Evolutionary conservation across 2,797 vertebrate species (phyloP).

Genomic region (Sebastes trivittatus): DNA sequence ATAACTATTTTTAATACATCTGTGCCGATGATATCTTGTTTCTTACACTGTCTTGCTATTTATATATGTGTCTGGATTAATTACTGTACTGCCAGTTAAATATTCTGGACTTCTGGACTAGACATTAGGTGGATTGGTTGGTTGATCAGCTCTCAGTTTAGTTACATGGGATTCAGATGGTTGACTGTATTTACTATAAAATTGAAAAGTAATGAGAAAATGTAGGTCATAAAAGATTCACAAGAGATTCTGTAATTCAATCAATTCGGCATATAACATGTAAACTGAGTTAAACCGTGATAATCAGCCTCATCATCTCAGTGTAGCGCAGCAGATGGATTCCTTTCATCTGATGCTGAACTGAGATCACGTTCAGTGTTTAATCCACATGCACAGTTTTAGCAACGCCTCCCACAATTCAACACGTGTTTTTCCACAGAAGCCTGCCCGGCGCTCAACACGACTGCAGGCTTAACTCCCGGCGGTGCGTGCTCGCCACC

Average conservation of each 20-base stretch:
- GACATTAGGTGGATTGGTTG: not conserved
- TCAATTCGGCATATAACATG: fast-evolving
- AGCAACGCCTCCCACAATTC: conserved; percentile 1
- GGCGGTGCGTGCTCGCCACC: not conserved
- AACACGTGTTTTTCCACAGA: conserved; percentile 12
- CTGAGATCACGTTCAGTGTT: not conserved
- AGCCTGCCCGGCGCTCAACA: not conserved
- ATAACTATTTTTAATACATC: no score
- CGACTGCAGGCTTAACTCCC: not conserved
- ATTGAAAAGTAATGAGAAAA: not conserved
- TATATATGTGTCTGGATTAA: not conserved
- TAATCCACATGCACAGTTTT: not conserved
- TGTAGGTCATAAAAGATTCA: not conserved
- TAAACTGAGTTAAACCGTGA: not conserved
- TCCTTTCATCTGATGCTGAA: not conserved
- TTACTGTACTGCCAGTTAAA: not conserved
- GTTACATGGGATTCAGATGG: not conserved
- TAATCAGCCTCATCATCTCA: not conserved
- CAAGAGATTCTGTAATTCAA: not conserved
- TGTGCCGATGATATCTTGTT: not conserved
- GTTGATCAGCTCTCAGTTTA: not conserved
- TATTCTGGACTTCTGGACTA: not conserved
- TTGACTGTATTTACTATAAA: not conserved
- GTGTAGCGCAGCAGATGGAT: not conserved
- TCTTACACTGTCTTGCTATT: not conserved